Base-by-base conservation (phyloP, 2,797 vertebrate species). In the Miichthys miiuy region DNA sequence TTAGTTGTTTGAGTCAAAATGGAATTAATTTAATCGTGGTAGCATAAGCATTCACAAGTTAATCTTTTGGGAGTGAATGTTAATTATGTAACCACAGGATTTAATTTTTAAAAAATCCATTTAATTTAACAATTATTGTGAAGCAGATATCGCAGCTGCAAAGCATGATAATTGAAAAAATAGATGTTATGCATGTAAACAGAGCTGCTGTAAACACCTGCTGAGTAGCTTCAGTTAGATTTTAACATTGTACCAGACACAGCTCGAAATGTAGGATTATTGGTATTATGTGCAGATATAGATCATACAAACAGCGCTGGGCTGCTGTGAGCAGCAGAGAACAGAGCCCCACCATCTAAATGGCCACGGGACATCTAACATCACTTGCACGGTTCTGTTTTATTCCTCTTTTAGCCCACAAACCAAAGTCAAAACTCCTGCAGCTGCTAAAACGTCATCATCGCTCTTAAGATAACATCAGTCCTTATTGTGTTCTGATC, bases 391-490 rank as follows among this genome's bases (percentile, higher is more conserved):
- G 0, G 6, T 34, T 52, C 17, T 17, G 5, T 44, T 68, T 46
- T 7, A 21, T 46, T 73, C 38, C 14, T 60, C 16, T n/a, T 52
- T n/a, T 30, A 30, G 0, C 5, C 61, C 7, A 47, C 20, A 73
- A 70, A 66, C 6, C 50, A 20, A 68, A 77, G 42, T 44, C 42
- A 18, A 74, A 68, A 63, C 69, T 68, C 25, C 57, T 38, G 23
- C 27, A 54, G 62, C 46, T 72, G 56, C 75, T 63, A 41, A 75
- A 73, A 82, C 34, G 13, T 65, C 55, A 54, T 72, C 38, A 68
- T 8, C n/a, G 16, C 27, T 64, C 13, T 80, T 17, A 12, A 58
- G 77, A 80, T 77, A 79, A 52, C 44, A 66, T 75, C 77, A 38
- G n/a, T 74, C 34, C 18, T 65, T 46, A 34, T 30, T 61, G 69